phyloP scores from a whole-genome alignment of 2,888 invertebrate genomes.

The Hydriomena furcata region DNA sequence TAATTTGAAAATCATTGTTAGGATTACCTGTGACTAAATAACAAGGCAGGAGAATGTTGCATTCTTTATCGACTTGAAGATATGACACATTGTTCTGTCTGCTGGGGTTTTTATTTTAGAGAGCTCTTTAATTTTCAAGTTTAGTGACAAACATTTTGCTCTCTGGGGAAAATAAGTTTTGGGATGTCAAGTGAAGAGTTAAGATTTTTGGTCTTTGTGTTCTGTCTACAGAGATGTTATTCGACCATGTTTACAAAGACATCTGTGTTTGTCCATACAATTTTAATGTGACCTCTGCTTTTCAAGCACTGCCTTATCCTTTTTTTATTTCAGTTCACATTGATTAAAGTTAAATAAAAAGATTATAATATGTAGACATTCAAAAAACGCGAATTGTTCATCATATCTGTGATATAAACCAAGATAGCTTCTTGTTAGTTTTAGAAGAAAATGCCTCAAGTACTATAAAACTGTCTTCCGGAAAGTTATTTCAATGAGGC shows the following conservation, averaged over 20 bases:
- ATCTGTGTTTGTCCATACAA: conserved; percentile 1
- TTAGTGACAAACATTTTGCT: conserved; percentile 54
- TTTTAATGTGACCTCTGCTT: conserved; percentile 14
- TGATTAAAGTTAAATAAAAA: conserved; percentile 17
- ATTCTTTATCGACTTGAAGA: conserved; percentile 71
- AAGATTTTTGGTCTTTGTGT: conserved; percentile 52
- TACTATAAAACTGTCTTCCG: conserved; percentile 40
- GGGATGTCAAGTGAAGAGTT: conserved; percentile 82
- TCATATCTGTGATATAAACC: conserved; percentile 58
- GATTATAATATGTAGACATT: conserved; percentile 17
- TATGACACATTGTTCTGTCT: conserved; percentile 63
- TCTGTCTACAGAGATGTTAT: neutral
- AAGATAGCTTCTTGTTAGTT: conserved; percentile 47
- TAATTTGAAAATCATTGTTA: conserved; percentile 31
- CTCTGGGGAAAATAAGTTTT: conserved; percentile 61
- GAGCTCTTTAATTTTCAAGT: conserved; percentile 56
- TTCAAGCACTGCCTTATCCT: conserved; percentile 31
- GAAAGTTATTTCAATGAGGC: conserved; percentile 29
- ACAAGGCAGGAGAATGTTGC: conserved; percentile 63
- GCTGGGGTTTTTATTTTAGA: conserved; percentile 51
- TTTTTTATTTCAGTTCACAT: conserved; percentile 23
- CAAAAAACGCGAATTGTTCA: conserved; percentile 38
- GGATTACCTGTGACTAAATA: conserved; percentile 60
- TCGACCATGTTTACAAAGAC: neutral
- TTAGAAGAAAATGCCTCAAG: conserved; percentile 30